Evolutionary conservation across 2,797 vertebrate species (phyloP).

Genomic region (Sebastes goodei): DNA sequence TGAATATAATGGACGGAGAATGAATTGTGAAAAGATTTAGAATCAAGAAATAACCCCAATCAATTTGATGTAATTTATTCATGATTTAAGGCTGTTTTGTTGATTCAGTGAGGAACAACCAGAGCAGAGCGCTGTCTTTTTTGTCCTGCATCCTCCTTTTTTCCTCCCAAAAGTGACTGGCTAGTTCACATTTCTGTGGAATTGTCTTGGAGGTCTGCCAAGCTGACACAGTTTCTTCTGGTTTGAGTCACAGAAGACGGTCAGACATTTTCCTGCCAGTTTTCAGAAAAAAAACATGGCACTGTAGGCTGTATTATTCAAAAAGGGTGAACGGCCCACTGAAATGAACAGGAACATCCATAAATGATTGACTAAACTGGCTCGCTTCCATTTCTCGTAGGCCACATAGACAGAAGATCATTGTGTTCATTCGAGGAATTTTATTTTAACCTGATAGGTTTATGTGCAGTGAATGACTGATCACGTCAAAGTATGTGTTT

Average conservation of each 20-base stretch:
- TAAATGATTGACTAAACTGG: background rate
- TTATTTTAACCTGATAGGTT: background rate
- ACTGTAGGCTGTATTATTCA: background rate
- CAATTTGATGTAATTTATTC: constrained; percentile 12
- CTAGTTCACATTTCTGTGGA: constrained; percentile 1
- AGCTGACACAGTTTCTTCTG: constrained; percentile 5
- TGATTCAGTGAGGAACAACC: constrained; percentile 16
- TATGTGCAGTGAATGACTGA: background rate
- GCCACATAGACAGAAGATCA: background rate
- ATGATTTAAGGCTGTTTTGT: constrained; percentile 16
- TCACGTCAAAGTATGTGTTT: background rate
- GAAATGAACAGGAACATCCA: background rate
- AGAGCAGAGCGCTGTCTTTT: background rate
- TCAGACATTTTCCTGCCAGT: constrained; percentile 16
- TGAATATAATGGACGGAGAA: background rate
- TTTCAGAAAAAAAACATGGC: background rate
- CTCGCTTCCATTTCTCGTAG: background rate
- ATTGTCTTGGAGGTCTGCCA: constrained; percentile 18
- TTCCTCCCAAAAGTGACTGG: background rate
- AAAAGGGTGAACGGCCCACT: background rate
- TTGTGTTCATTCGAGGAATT: background rate
- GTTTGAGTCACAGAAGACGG: background rate
- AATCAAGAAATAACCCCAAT: background rate
- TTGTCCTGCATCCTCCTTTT: background rate
- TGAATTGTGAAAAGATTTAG: background rate